A percentile compares a stretch with the other conserved stretches of the same genome.
phyloP scores from a whole-genome alignment of 2,797 vertebrate species.

The Cossypha caffra region DNA sequence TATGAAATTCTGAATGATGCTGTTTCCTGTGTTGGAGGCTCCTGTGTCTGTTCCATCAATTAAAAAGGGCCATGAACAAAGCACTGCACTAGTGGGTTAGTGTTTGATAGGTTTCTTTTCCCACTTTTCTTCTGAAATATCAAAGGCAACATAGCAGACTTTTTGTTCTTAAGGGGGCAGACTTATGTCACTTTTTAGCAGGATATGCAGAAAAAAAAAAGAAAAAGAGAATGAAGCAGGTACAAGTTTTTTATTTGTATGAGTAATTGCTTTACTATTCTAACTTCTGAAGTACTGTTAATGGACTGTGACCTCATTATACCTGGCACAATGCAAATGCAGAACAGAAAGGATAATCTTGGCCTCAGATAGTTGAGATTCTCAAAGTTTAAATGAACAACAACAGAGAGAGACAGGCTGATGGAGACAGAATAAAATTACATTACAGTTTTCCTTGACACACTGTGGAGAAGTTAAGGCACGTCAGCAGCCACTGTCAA shows the following conservation, averaged over 20 bases:
- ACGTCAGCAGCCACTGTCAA: background rate
- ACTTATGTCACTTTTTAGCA: background rate
- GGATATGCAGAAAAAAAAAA: background rate
- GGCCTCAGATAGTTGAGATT: background rate
- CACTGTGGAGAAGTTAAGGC: background rate
- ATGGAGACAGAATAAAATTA: background rate
- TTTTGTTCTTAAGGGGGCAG: background rate
- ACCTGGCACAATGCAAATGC: background rate
- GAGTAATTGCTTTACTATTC: conserved; percentile 26
- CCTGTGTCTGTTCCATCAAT: background rate
- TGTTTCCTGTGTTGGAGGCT: background rate
- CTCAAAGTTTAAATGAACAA: background rate
- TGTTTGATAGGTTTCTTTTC: background rate
- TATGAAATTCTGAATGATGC: background rate
- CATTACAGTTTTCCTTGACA: fast-evolving
- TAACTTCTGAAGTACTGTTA: conserved; percentile 23
- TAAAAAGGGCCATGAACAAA: background rate
- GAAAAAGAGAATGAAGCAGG: background rate
- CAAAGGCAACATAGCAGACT: background rate
- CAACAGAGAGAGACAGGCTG: background rate
- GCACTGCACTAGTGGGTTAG: background rate
- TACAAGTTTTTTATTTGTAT: conserved; percentile 14
- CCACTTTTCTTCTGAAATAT: conserved; percentile 15
- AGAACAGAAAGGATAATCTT: background rate
- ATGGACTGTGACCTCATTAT: conserved; percentile 30